Evolutionary conservation across 2,797 vertebrate species (phyloP).

Genomic region (Sylvilagus floridanus): DNA sequence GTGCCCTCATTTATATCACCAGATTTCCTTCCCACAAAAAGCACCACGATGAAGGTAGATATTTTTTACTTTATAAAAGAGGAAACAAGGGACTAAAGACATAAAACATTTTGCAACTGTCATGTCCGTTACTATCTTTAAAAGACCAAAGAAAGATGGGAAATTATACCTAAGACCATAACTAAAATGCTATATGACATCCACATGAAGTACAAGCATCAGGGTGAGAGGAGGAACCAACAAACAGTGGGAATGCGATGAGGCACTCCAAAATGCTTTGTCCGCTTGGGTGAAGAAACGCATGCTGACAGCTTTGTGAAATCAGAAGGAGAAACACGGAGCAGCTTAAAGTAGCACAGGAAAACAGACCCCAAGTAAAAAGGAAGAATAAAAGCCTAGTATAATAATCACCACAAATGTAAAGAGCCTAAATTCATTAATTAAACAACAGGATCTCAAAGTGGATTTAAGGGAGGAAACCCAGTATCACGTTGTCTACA

Average conservation of each 20-base stretch:
- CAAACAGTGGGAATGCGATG: neutral
- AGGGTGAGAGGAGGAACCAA: neutral
- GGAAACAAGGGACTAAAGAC: neutral
- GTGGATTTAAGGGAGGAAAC: neutral
- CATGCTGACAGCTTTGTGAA: neutral
- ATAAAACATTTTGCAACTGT: neutral
- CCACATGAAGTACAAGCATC: neutral
- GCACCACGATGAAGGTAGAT: neutral
- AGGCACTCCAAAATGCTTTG: neutral
- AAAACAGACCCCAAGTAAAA: constrained; percentile 45
- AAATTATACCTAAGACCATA: neutral
- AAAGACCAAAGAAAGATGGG: neutral
- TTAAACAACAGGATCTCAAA: neutral
- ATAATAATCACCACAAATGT: neutral
- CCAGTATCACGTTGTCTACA: neutral
- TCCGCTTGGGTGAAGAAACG: neutral
- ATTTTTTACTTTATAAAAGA: neutral
- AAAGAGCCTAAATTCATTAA: constrained; percentile 22
- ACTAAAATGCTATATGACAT: neutral
- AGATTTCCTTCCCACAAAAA: neutral
- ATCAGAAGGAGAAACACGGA: neutral
- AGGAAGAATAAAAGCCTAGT: neutral
- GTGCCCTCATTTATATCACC: neutral
- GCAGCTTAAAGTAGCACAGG: neutral
- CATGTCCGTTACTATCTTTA: neutral